phyloP scores from a whole-genome alignment of 1,140 invertebrate species.

The Lepeophtheirus salmonis region DNA sequence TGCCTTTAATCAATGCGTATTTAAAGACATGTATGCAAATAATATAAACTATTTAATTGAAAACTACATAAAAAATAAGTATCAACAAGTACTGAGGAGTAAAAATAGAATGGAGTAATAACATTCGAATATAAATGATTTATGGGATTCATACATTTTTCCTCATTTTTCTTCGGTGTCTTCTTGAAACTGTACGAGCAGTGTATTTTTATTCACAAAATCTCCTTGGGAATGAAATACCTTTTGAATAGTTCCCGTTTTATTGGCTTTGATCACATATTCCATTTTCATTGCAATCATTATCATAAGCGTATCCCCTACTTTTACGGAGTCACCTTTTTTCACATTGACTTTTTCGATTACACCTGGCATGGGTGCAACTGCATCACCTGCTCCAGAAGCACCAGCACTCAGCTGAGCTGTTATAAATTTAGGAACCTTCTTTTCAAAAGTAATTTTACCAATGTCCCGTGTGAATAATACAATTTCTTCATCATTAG shows the following conservation, averaged over 20 bases:
- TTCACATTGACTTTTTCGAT: constrained; percentile 73
- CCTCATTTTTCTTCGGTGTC: constrained; percentile 9
- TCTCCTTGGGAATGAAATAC: constrained; percentile 54
- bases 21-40: too few relatives aligned
- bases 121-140: too few relatives aligned
- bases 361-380: constrained; percentile 86
- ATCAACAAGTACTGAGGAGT: too few relatives aligned
- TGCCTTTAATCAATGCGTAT: too few relatives aligned
- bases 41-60: too few relatives aligned
- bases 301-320: constrained; percentile 65
- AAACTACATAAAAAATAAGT: too few relatives aligned
- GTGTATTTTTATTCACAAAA: constrained; percentile 54
- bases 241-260: constrained; percentile 49
- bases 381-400: constrained; percentile 32
- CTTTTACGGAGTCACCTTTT: constrained; percentile 50
- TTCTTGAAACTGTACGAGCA: constrained; percentile 35
- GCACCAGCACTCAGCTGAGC: constrained; percentile 23
- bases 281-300: constrained; percentile 99
- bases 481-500: constrained; percentile 28
- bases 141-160: too few relatives aligned
- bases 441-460: constrained; percentile 27
- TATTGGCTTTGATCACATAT: constrained; percentile 34
- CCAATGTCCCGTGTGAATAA: constrained; percentile 33
- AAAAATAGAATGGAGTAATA: too few relatives aligned
- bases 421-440: constrained; percentile 30